Conservation (phyloP, 2,888 invertebrate genomes). For the Chaetogeoica ovagalla region DNA sequence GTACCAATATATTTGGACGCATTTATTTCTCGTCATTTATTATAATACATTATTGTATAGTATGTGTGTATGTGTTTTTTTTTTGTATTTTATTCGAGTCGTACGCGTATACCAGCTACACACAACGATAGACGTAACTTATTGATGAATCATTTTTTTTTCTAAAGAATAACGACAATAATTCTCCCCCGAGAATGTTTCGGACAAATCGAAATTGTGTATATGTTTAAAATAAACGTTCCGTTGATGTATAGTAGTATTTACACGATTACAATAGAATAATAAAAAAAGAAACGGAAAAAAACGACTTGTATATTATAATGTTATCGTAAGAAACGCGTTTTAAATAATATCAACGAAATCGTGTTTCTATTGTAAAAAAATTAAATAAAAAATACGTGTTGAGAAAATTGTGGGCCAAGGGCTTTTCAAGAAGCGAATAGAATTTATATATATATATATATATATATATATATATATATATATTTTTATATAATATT, state of each 20-base stretch:
- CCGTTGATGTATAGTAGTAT: not conserved
- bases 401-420: not conserved
- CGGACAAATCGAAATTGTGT: slow-evolving; percentile 12
- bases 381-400: not conserved
- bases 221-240: slow-evolving; percentile 8
- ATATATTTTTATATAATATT: too few relatives aligned
- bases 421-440: not conserved
- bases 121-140: not conserved
- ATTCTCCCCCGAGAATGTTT: not conserved
- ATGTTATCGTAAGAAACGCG: too few relatives aligned
- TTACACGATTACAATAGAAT: not conserved
- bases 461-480: not conserved
- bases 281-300: too few relatives aligned
- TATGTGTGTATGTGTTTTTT: not conserved
- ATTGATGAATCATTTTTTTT: not conserved
- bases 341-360: not conserved
- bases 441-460: not conserved
- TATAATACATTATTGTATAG: not conserved
- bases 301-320: too few relatives aligned
- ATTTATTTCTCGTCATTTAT: slow-evolving; percentile 10
- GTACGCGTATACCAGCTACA: not conserved
- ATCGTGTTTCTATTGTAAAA: slow-evolving; percentile 20
- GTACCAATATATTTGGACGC: not conserved
- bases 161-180: not conserved
- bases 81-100: not conserved